Conservation (phyloP, 2,113 vertebrate genomes). For the Scatophagus argus region DNA sequence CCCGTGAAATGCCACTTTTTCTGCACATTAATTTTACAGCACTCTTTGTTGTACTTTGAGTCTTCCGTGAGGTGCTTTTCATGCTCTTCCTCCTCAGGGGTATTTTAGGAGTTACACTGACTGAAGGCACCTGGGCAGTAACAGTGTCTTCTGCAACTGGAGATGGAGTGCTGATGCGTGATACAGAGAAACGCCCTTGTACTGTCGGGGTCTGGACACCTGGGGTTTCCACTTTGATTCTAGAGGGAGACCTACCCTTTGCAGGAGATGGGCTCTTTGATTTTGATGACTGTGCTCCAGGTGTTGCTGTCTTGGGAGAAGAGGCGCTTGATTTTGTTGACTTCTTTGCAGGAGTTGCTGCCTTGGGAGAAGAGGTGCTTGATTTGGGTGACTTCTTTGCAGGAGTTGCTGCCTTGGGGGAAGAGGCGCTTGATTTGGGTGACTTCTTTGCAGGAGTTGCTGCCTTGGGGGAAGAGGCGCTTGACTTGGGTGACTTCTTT, state of each 20-base stretch:
- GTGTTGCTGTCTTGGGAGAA: conserved; percentile 44
- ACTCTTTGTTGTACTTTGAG: conserved; percentile 71
- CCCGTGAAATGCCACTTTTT: conserved; percentile 87
- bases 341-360: conserved; percentile 46
- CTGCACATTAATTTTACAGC: conserved; percentile 76
- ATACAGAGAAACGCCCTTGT: conserved; percentile 87
- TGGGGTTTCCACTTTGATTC: conserved; percentile 18
- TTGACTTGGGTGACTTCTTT: conserved; percentile 42
- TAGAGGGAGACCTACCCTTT: too few relatives aligned
- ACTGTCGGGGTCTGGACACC: conserved; percentile 30
- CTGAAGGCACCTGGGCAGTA: background rate
- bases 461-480: conserved; percentile 33
- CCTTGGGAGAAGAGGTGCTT: conserved; percentile 44
- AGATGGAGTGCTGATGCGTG: conserved; percentile 75
- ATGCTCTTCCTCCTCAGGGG: conserved; percentile 55
- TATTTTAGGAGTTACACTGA: conserved; percentile 51
- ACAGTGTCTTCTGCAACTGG: conserved; percentile 47
- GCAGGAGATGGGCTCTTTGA: conserved; percentile 24
- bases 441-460: conserved; percentile 27
- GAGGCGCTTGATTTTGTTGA: conserved; percentile 27
- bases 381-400: conserved; percentile 42
- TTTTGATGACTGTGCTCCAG: too few relatives aligned
- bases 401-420: conserved; percentile 47
- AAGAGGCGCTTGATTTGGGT: conserved; percentile 20
- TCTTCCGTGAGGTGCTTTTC: conserved; percentile 59